Conservation (phyloP, 2,797 vertebrate species). For the Pitangus sulphuratus region DNA sequence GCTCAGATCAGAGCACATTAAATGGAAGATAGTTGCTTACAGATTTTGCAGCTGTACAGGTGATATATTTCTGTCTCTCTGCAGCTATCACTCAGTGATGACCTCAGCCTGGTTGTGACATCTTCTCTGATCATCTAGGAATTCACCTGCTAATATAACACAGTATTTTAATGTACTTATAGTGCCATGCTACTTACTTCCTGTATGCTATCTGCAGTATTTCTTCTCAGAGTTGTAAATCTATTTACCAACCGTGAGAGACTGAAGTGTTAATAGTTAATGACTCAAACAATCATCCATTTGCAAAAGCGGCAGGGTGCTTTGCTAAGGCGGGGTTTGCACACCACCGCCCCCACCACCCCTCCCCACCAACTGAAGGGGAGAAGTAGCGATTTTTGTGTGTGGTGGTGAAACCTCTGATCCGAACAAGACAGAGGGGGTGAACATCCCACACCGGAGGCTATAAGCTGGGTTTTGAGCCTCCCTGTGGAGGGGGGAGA, state of each 20-base stretch:
- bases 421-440: fast-evolving
- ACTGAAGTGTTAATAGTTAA: neutral
- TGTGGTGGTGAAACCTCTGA: fast-evolving
- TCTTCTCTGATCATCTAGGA: neutral
- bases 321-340: neutral
- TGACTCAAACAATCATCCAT: neutral
- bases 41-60: neutral
- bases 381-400: neutral
- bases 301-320: neutral
- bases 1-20: neutral
- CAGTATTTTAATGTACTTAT: neutral
- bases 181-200: neutral
- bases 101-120: neutral
- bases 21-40: neutral
- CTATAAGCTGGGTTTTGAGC: neutral
- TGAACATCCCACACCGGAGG: neutral
- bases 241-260: neutral
- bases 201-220: neutral
- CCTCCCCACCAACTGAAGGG: neutral
- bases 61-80: neutral
- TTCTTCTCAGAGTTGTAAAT: neutral
- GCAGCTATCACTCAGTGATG: neutral
- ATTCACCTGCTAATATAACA: neutral
- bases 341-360: neutral
- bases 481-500: fast-evolving